phyloP scores from a whole-genome alignment of 2,888 invertebrate genomes.

The Metacarcinus magister region DNA sequence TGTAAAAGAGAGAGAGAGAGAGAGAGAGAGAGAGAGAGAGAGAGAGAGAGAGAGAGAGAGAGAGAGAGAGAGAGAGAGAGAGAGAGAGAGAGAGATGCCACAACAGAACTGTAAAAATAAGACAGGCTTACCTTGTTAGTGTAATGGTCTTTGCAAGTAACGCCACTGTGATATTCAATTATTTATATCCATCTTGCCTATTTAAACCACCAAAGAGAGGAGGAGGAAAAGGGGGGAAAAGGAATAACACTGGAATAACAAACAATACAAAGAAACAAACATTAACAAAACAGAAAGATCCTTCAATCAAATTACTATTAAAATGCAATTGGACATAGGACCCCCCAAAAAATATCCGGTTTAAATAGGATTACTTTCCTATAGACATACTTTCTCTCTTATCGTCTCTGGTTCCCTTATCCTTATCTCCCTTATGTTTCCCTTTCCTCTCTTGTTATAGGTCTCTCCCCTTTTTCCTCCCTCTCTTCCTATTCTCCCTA shows the following conservation, averaged over 20 bases:
- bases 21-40: slow-evolving; percentile 58
- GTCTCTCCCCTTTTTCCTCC: neutral
- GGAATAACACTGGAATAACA: neutral
- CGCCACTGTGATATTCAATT: neutral
- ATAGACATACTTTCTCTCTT: too few species aligned
- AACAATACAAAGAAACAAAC: neutral
- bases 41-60: slow-evolving; percentile 62
- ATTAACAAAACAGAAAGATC: too few species aligned
- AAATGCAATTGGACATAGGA: too few species aligned
- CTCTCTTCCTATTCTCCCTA: neutral
- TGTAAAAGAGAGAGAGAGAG: too few species aligned
- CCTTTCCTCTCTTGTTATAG: neutral
- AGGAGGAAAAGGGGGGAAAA: neutral
- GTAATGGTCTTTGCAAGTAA: neutral
- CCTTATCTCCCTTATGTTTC: neutral
- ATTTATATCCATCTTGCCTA: neutral
- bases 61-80: slow-evolving; percentile 64
- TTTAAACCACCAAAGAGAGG: neutral
- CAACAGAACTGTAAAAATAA: neutral
- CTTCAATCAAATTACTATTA: too few species aligned
- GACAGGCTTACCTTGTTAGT: neutral
- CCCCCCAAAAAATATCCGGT: neutral
- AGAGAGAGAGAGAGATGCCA: slow-evolving; percentile 58
- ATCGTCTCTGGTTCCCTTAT: neutral
- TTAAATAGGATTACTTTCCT: neutral